Conservation (phyloP, 2,888 invertebrate species). For the Odontomyia ornata region DNA sequence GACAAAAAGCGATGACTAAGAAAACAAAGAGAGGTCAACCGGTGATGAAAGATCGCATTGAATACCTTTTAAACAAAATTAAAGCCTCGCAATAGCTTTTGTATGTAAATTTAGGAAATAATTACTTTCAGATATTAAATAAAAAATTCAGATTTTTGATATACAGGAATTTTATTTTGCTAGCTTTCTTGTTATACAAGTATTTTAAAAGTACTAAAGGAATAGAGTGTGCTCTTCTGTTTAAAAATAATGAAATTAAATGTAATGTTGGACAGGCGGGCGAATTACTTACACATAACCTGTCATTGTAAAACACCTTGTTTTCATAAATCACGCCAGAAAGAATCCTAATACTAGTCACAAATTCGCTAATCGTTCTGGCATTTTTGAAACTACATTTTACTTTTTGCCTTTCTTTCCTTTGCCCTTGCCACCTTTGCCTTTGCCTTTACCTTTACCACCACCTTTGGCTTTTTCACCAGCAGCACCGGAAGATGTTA, state of each 20-base stretch:
- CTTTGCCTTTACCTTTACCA: slow-evolving; percentile 51
- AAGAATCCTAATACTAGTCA: too few relatives aligned
- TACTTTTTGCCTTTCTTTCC: too few relatives aligned
- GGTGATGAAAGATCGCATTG: slow-evolving; percentile 82
- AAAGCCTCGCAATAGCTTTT: slow-evolving; percentile 62
- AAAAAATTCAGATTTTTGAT: not conserved
- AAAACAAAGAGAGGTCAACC: slow-evolving; percentile 87
- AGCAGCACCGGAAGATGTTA: not conserved
- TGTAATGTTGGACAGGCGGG: not conserved
- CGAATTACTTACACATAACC: too few relatives aligned
- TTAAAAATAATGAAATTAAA: not conserved
- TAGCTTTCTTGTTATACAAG: not conserved
- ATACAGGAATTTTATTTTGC: slow-evolving; percentile 2
- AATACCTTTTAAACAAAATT: slow-evolving; percentile 80
- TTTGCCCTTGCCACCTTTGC: slow-evolving; percentile 52
- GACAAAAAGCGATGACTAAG: slow-evolving; percentile 76
- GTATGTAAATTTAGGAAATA: not conserved
- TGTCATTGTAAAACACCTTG: too few relatives aligned
- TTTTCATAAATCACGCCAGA: too few relatives aligned
- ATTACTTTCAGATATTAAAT: not conserved
- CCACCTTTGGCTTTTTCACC: slow-evolving; percentile 46
- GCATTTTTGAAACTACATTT: slow-evolving; percentile 48
- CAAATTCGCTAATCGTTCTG: too few relatives aligned
- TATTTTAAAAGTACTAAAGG: not conserved
- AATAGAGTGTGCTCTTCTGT: not conserved